A percentile compares a stretch with the other conserved stretches of the same genome.
Conservation (phyloP, 2,113 vertebrate genomes). For the Erinaceus europaeus region DNA sequence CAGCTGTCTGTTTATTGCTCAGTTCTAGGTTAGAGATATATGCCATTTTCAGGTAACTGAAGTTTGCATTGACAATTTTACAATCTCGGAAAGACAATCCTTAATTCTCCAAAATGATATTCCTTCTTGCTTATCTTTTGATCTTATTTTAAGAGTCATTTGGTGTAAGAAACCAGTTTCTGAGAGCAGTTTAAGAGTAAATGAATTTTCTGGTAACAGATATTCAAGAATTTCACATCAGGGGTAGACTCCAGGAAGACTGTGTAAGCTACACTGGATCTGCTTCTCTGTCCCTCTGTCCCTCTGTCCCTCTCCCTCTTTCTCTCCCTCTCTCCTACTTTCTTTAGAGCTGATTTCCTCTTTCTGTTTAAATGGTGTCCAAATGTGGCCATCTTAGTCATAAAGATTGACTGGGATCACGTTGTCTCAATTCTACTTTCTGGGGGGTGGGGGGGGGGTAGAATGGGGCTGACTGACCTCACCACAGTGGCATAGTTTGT, state of each 20-base stretch:
- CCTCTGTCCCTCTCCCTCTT: too few species aligned
- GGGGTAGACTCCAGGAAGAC: background rate
- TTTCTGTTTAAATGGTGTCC: background rate
- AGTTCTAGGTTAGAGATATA: background rate
- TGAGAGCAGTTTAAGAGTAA: background rate
- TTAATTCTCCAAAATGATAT: background rate
- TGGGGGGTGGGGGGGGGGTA: too few species aligned
- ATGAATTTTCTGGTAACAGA: background rate
- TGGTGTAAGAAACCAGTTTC: background rate
- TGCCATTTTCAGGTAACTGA: slow-evolving; percentile 8
- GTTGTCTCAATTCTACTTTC: background rate
- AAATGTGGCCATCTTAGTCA: background rate
- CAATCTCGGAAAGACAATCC: background rate
- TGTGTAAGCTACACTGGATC: background rate
- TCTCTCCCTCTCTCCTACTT: too few species aligned
- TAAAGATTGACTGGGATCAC: background rate
- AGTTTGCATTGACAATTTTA: background rate
- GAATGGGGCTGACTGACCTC: too few species aligned
- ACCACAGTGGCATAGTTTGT: too few species aligned
- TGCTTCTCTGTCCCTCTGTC: background rate
- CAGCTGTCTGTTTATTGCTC: background rate
- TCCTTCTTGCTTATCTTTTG: slow-evolving; percentile 2
- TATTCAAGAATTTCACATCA: background rate
- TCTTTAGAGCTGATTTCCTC: too few species aligned
- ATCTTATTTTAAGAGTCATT: slow-evolving; percentile 5